phyloP scores from a whole-genome alignment of 1,140 invertebrate species.

The Euwallacea fornicatus region DNA sequence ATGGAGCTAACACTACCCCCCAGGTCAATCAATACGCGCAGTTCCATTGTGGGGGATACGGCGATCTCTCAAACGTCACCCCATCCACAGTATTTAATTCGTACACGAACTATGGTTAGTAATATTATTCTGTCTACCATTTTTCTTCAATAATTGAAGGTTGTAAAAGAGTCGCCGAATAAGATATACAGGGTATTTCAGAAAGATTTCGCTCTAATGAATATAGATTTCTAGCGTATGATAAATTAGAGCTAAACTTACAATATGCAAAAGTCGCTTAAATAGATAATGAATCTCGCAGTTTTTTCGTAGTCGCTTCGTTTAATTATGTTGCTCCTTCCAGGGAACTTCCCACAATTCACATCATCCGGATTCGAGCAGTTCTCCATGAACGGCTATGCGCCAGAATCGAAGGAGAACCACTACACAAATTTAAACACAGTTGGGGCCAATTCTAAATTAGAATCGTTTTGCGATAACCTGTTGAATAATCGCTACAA shows the following conservation, averaged over 20 bases:
- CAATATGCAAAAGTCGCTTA: neutral
- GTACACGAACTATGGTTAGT: conserved; percentile 56
- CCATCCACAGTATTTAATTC: conserved; percentile 58
- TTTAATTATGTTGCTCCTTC: conserved; percentile 6
- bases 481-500: conserved; percentile 63
- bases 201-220: no score
- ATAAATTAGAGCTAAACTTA: no score
- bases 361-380: conserved; percentile 46
- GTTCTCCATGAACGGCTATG: conserved; percentile 45
- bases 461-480: conserved; percentile 69
- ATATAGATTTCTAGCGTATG: no score
- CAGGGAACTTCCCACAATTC: conserved; percentile 31
- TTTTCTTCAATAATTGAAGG: no score
- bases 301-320: neutral
- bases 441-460: conserved; percentile 63
- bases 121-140: no score
- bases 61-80: conserved; percentile 54
- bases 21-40: conserved; percentile 55
- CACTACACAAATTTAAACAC: conserved; percentile 61
- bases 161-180: no score
- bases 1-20: conserved; percentile 31
- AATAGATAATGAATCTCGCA: neutral
- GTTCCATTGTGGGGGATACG: conserved; percentile 54
- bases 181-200: no score
- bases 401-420: conserved; percentile 51